phyloP scores from a whole-genome alignment of 2,113 vertebrate genomes.

The Sclerurus mexicanus region DNA sequence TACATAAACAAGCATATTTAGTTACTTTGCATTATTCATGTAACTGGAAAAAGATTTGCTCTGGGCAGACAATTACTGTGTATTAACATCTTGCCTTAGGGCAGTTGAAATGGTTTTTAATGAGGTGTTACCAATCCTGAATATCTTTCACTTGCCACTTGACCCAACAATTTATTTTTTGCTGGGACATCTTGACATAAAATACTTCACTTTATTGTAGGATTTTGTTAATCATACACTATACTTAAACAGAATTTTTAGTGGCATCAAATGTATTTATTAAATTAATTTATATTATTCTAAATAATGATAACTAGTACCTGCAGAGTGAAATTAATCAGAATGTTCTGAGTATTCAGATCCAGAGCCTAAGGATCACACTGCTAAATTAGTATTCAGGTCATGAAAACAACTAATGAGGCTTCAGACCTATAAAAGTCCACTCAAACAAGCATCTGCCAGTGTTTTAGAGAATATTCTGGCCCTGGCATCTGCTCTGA shows the following conservation, averaged over 20 bases:
- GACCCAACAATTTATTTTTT: slow-evolving; percentile 60
- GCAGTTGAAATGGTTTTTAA: slow-evolving; percentile 62
- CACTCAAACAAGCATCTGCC: slow-evolving; percentile 61
- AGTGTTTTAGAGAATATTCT: slow-evolving; percentile 38
- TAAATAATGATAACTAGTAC: neutral
- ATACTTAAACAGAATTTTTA: neutral
- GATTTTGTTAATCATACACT: slow-evolving; percentile 3
- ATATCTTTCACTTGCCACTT: slow-evolving; percentile 63
- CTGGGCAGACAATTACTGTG: slow-evolving; percentile 64
- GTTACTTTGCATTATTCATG: slow-evolving; percentile 65
- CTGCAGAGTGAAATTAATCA: neutral
- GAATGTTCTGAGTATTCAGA: neutral
- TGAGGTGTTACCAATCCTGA: slow-evolving; percentile 64
- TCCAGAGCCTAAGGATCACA: neutral
- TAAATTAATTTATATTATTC: neutral
- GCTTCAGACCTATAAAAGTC: slow-evolving; percentile 62
- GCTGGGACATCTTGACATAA: slow-evolving; percentile 20
- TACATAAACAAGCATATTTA: slow-evolving; percentile 48
- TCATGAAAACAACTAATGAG: slow-evolving; percentile 63
- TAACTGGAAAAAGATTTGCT: slow-evolving; percentile 39
- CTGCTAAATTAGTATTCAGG: slow-evolving; percentile 48
- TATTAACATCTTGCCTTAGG: slow-evolving; percentile 64
- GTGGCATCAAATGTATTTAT: neutral
- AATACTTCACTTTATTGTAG: slow-evolving; percentile 3
- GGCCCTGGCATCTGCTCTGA: slow-evolving; percentile 24